Evolutionary conservation across 1,140 invertebrate species (phyloP).

Genomic region (Ostrea denselamellosa): DNA sequence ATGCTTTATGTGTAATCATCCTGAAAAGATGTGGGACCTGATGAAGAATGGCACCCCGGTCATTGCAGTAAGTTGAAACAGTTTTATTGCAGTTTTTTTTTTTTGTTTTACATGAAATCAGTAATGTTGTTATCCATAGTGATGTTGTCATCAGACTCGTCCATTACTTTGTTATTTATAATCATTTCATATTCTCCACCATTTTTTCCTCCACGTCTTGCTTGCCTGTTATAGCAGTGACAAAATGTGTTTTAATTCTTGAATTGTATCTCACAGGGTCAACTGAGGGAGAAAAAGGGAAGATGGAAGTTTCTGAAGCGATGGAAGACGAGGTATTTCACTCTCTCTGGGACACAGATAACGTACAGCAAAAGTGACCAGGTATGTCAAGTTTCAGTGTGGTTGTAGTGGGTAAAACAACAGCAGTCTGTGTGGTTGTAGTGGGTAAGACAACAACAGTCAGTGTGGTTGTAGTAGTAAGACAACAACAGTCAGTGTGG

Average conservation of each 20-base stretch:
- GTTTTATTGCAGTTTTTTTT: too few species aligned
- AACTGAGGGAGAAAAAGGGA: constrained; percentile 96
- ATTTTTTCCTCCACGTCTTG: too few species aligned
- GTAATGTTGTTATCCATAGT: too few species aligned
- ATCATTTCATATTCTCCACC: too few species aligned
- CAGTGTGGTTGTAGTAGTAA: constrained; percentile 20
- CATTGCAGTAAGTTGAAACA: constrained; percentile 75
- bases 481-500: too few species aligned
- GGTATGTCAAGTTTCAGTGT: constrained; percentile 81
- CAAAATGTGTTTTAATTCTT: not conserved
- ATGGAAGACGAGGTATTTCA: constrained; percentile 96
- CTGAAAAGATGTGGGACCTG: constrained; percentile 90
- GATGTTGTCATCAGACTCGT: too few species aligned
- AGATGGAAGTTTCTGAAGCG: constrained; percentile 93
- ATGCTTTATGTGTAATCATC: constrained; percentile 94
- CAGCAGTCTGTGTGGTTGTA: not conserved
- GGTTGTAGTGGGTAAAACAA: not conserved
- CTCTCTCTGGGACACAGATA: constrained; percentile 92
- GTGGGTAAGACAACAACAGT: not conserved
- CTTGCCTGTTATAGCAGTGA: too few species aligned
- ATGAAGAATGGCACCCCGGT: constrained; percentile 81
- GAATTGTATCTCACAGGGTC: constrained; percentile 85
- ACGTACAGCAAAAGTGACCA: constrained; percentile 88
- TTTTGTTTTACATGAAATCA: too few species aligned
- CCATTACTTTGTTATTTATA: too few species aligned